Evolutionary conservation across 2,797 vertebrate species (phyloP).

Genomic region (Zenarchopterus dispar): DNA sequence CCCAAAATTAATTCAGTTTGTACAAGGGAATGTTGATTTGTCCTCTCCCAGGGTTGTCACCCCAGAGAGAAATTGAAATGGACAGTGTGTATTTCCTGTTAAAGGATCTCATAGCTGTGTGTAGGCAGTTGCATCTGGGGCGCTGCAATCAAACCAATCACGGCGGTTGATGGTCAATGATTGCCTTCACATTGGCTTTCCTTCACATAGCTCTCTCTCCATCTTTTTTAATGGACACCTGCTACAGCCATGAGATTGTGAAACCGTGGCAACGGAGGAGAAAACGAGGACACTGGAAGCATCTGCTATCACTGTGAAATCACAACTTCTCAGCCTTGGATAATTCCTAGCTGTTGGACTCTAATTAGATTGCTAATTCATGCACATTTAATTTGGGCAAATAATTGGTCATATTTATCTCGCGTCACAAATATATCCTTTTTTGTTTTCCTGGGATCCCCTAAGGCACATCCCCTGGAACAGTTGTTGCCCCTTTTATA

Average conservation of each 20-base stretch:
- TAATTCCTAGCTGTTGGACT: constrained; percentile 38
- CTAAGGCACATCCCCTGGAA: background rate
- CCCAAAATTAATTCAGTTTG: constrained; percentile 25
- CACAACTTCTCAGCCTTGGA: constrained; percentile 40
- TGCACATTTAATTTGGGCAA: constrained; percentile 55
- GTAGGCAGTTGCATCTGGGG: constrained; percentile 70
- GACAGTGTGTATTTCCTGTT: constrained; percentile 74
- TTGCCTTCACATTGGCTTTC: constrained; percentile 79
- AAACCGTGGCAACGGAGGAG: constrained; percentile 48
- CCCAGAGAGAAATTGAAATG: constrained; percentile 62
- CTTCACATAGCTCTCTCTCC: constrained; percentile 44
- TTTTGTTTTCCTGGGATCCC: background rate
- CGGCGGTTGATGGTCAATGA: constrained; percentile 76
- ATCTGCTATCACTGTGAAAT: constrained; percentile 56
- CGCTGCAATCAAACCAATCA: constrained; percentile 81
- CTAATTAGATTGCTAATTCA: constrained; percentile 57
- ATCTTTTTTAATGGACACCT: constrained; percentile 47
- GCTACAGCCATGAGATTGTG: constrained; percentile 48
- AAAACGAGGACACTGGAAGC: constrained; percentile 42
- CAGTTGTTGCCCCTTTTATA: constrained; percentile 12
- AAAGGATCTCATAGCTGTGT: constrained; percentile 58
- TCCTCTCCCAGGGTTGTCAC: constrained; percentile 47
- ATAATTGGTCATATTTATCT: constrained; percentile 46
- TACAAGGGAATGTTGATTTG: constrained; percentile 9
- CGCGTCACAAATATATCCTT: background rate